Base-by-base conservation (phyloP, 1,140 invertebrate species). In the Heliconius nattereri region DNA sequence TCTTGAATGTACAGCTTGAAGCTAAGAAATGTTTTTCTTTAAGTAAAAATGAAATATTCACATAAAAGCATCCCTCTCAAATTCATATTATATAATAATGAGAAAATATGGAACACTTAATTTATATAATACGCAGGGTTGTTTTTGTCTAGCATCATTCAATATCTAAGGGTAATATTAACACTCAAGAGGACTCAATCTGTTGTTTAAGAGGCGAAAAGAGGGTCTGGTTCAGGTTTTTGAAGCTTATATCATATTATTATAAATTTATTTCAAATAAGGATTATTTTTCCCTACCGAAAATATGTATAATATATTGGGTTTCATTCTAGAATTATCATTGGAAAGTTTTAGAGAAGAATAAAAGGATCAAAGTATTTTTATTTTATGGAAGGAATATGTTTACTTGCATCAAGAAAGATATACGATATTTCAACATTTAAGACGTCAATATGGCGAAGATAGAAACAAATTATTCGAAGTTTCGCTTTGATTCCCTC, bases 111-210 rank as follows among this genome's bases (percentile, higher is more conserved):
- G 60, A 29, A 66, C 60, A 66, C 29, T 26, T 66, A 13, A 66
- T 66, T 66, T 66, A 66, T 66, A 66, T 26, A 66, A 66, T 66
- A 66, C 23, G 60, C 26, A 7, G 60, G 60, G 26, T 66, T 60
- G 57, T 23, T 66, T 60, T 66, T 66, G 26, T 66, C 60, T 66
- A 66, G 60, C 29, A 66, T 66, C 60, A 66, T 66, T 66, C 60
- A 66, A 66, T 29, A 29, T 66, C 60, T 66, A 66, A 66, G 60
- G 60, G 60, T 66, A 66, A 66, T 66, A 66, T 66, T 66, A 26
- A 66, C 60, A 66, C 60, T 66, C 60, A 66, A 66, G 60, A n/a
- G 60, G 5, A 29, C 60, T 66, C 60, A 26, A 66, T 66, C 60
- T 26, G 60, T 66, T 66, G 60, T 66, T 66, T 66, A 66, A 66